phyloP scores from a whole-genome alignment of 1,140 invertebrate genomes.

The Drosophila setifemur region DNA sequence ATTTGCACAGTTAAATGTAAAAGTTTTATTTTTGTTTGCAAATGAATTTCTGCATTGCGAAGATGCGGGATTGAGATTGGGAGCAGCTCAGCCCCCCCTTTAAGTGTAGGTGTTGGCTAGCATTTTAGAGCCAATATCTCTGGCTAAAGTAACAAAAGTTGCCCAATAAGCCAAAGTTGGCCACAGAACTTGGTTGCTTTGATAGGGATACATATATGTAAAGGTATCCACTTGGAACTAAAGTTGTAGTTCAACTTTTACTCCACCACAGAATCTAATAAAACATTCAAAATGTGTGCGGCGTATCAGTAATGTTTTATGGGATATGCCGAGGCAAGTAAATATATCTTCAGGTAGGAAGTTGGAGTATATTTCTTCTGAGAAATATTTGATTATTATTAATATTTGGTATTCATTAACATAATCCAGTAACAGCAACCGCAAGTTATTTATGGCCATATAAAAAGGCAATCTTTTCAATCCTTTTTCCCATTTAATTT shows the following conservation, averaged over 20 bases:
- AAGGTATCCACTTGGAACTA: constrained; percentile 15
- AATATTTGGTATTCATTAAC: no score
- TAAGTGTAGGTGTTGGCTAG: constrained; percentile 52
- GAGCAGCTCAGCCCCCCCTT: not conserved
- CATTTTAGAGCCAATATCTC: constrained; percentile 50
- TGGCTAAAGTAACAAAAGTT: constrained; percentile 38
- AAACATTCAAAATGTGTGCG: constrained; percentile 42
- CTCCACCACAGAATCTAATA: constrained; percentile 32
- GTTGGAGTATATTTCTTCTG: not conserved
- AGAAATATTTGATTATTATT: not conserved
- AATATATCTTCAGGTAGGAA: not conserved
- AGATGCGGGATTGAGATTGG: not conserved
- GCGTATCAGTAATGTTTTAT: constrained; percentile 47
- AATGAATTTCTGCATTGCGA: constrained; percentile 64
- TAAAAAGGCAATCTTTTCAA: not conserved
- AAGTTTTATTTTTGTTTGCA: constrained; percentile 79
- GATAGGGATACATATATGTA: constrained; percentile 10
- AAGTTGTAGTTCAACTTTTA: constrained; percentile 33
- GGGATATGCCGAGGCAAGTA: constrained; percentile 18
- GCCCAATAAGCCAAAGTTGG: constrained; percentile 37
- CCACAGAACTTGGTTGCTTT: constrained; percentile 19
- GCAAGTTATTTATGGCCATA: not conserved
- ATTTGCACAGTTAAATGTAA: constrained; percentile 78
- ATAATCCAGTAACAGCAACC: no score
- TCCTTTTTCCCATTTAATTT: not conserved